These are phyloP conservation scores for Acleris cristana DNA, from an alignment of 2,888 invertebrate genomes.

Conservation along the genomic window DNA sequence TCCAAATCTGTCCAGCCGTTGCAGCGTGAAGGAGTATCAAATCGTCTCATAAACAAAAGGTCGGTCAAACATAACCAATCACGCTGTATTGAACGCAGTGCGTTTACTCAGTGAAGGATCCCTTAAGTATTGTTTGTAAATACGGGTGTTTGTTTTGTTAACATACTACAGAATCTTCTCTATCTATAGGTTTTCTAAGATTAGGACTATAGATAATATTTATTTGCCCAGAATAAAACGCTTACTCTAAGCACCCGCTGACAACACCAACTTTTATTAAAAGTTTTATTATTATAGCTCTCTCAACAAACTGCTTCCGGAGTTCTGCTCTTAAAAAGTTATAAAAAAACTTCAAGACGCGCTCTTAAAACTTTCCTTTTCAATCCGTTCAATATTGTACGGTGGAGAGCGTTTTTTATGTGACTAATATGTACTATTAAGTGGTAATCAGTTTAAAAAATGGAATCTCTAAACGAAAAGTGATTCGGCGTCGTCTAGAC, in stretches of 20 bases:
- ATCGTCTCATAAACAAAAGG: too few relatives aligned
- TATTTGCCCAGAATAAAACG: slow-evolving; percentile 16
- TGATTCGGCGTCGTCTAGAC: slow-evolving; percentile 41
- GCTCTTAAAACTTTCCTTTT: slow-evolving; percentile 33
- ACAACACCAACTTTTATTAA: slow-evolving; percentile 36
- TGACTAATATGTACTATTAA: background rate
- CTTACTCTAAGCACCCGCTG: slow-evolving; percentile 30
- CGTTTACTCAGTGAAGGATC: too few relatives aligned
- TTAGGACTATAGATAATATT: too few relatives aligned
- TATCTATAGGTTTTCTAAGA: too few relatives aligned
- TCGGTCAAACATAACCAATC: too few relatives aligned
- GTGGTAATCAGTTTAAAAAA: slow-evolving; percentile 27
- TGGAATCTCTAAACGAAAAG: slow-evolving; percentile 17
- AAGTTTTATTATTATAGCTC: slow-evolving; percentile 53
- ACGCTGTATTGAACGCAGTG: too few relatives aligned
- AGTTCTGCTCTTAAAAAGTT: slow-evolving; percentile 47
- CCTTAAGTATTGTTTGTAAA: too few relatives aligned
- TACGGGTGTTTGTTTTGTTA: too few relatives aligned
- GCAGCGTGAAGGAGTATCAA: too few relatives aligned
- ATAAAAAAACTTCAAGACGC: slow-evolving; percentile 45
- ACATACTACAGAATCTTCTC: too few relatives aligned
- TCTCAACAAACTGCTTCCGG: slow-evolving; percentile 59
- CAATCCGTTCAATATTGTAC: slow-evolving; percentile 22
- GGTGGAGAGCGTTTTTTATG: background rate
- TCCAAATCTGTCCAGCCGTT: too few relatives aligned